Evolutionary conservation across 2,797 vertebrate species (phyloP), one percentile per base, ranked within the genome.

Genomic region (Micropoecilia bifurca): DNA sequence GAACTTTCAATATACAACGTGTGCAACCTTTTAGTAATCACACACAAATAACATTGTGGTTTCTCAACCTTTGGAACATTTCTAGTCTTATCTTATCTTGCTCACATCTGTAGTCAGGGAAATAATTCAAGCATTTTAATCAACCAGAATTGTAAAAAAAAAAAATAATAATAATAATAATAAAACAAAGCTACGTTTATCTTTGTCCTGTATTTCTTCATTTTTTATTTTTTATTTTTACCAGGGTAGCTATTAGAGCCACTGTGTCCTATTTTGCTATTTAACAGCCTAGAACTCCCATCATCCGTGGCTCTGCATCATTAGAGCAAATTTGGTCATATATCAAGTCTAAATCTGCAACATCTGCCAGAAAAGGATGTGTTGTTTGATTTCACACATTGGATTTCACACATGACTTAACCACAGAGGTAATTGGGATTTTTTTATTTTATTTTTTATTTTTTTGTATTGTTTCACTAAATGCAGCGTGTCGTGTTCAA

Each of bases 401-500:
- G 80, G 81, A 83, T 81, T 87, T 87, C 79, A 85, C 80, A 68
- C 85, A 53, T 85, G 87, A 90, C 85, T 85, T 75, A 68, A 82
- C 66, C 81, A 75, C 88, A 83, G 90, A 81, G 87, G 80, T 88
- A 86, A 76, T 71, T 78, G 71, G n/a, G 16, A 50, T 25, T 53
- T 53, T 53, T 50, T 48, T 48, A 48, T 48, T 48, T 22, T 33
- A 33, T 33, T 33, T 7, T 50, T 22, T 47, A 16, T 47, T 25
- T 53, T 8, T 1, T 8, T 22, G 1, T 82, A 84, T 87, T 83
- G 94, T 95, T 94, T 91, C 87, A 81, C 83, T 76, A 82, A 53
- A 85, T 61, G 87, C 84, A 87, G 77, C 73, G 50, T 83, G 84
- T 91, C 79, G 82, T 85, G 85, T 90, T 87, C 83, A 79, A 92